Conservation (phyloP, 2,797 vertebrate genomes). For the Sebastes ruberrimus region DNA sequence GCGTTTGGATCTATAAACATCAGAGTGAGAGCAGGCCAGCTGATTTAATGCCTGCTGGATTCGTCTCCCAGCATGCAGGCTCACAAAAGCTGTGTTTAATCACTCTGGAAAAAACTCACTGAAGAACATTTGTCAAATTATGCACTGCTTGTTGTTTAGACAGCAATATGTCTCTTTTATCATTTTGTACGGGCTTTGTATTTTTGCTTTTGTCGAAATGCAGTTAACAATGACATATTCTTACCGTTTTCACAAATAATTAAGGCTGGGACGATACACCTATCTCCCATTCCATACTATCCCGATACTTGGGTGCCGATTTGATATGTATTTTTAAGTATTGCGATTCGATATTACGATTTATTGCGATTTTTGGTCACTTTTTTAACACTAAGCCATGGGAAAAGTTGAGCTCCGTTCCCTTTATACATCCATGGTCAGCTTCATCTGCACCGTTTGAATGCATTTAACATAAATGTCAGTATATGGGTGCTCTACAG, state of each 20-base stretch:
- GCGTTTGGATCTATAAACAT: slow-evolving; percentile 20
- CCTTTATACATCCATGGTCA: no score
- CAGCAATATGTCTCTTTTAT: neutral
- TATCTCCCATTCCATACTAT: no score
- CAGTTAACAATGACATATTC: neutral
- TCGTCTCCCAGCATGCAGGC: slow-evolving; percentile 23
- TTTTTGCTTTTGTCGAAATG: neutral
- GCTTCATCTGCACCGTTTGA: rapidly evolving
- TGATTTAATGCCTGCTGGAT: slow-evolving; percentile 3
- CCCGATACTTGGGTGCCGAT: no score
- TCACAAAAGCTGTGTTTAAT: slow-evolving; percentile 25
- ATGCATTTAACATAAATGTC: no score
- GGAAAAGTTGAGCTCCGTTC: no score
- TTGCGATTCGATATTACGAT: no score
- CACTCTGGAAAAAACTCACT: slow-evolving; percentile 8
- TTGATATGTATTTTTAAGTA: no score
- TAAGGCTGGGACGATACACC: no score
- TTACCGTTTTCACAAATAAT: neutral
- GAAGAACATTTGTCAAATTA: slow-evolving; percentile 15
- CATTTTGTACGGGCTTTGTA: neutral
- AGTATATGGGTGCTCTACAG: no score
- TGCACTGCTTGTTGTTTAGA: neutral
- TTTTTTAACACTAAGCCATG: no score
- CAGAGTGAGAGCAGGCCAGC: neutral
- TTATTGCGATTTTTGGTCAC: no score